Conservation (phyloP, 2,797 vertebrate genomes). For the Meriones psammophilus region DNA sequence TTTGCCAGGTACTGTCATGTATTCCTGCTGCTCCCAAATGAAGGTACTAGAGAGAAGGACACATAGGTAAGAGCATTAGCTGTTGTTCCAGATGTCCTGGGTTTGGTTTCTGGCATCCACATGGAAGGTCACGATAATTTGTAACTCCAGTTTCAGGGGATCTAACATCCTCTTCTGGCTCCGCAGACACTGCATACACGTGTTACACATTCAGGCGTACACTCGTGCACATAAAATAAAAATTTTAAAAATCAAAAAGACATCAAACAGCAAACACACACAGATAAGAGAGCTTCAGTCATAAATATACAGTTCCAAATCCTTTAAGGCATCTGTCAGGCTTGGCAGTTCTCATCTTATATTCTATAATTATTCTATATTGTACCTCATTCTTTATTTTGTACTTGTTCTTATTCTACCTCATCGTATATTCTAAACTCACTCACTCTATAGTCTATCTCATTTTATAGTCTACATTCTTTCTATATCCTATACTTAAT, state of each 20-base stretch:
- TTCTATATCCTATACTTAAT: neutral
- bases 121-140: neutral
- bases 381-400: neutral
- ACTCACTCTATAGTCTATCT: neutral
- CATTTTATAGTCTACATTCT: neutral
- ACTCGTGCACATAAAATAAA: neutral
- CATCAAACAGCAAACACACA: neutral
- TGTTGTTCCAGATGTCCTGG: neutral
- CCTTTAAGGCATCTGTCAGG: neutral
- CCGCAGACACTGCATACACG: neutral
- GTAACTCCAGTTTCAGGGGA: neutral
- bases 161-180: neutral
- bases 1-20: neutral
- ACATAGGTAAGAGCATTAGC: no score
- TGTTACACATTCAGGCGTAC: no score
- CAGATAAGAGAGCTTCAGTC: conserved; percentile 6
- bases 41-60: neutral
- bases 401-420: neutral
- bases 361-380: neutral
- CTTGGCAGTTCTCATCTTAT: neutral
- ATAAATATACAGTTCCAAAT: neutral
- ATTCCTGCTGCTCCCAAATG: neutral
- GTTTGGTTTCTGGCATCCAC: neutral
- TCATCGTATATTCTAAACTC: neutral
- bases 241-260: neutral